Base-by-base conservation (phyloP, 2,797 vertebrate species). In the Acanthurus lineatus region DNA sequence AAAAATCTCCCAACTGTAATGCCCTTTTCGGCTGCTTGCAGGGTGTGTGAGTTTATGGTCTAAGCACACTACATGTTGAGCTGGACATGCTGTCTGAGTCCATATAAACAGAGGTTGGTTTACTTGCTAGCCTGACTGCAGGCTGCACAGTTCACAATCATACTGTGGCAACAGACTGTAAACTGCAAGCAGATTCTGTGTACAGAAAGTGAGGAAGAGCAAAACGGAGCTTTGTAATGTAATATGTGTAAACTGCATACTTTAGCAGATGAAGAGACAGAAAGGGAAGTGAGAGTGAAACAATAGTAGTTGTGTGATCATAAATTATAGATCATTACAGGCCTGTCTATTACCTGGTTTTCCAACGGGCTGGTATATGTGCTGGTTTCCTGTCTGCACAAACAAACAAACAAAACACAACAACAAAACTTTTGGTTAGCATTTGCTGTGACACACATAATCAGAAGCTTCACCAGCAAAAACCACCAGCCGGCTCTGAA, bases 311-410 rank as follows among this genome's bases (percentile, higher is more conserved):
- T 58, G 20, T 60, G 49, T 69, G 59, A 19, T 28, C 80, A 58
- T 87, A 86, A 35, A 89, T 85, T 80, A 71, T 9, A 73, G 58
- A 58, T 12, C 0, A 59, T 69, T 72, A 73, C 53, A n/a, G 63
- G 81, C 25, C 19, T 57, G 72, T 73, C 45, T 51, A 93, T 96
- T 95, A 99, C 98, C 98, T 96, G 96, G 87, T 92, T 99, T 99
- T 63, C 97, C 98, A 86, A 99, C 96, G 28, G 98, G 98, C 88
- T 99, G 98, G 91, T 99, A 99, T 78, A 99, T 97, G 94, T 99
- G 97, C 87, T 99, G 98, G 95, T 96, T 99, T 92, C 97, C 97
- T 86, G 96, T 95, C 98, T 99, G 90, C 0, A 89, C 78, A 92
- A 88, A 92, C 66, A 89, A 82, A 92, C 73, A 90, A 79, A 85